Evolutionary conservation across 2,113 vertebrate species (phyloP).

Genomic region (Oryzias celebensis): DNA sequence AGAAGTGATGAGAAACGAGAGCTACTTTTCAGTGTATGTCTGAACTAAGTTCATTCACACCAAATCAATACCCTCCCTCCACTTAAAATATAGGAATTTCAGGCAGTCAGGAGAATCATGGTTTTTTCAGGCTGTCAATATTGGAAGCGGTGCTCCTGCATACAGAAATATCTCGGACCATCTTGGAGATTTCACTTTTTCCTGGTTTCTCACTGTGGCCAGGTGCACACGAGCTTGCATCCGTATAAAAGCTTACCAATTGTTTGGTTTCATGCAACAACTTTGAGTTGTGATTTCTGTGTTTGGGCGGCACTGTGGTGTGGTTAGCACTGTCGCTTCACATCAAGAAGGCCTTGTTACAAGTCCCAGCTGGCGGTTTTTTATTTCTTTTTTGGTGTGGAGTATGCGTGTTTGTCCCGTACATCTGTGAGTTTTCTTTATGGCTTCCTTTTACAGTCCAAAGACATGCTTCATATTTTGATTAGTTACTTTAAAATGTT

Average conservation of each 20-base stretch:
- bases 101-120: slow-evolving; percentile 47
- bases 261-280: neutral
- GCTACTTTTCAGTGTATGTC: slow-evolving; percentile 29
- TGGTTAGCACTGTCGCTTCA: too few relatives aligned
- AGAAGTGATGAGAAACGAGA: slow-evolving; percentile 22
- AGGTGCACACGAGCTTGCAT: slow-evolving; percentile 1
- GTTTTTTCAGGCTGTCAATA: slow-evolving; percentile 59
- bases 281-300: too few relatives aligned
- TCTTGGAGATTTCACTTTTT: slow-evolving; percentile 14
- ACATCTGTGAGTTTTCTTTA: too few relatives aligned
- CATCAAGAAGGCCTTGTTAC: too few relatives aligned
- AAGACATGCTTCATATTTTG: too few relatives aligned
- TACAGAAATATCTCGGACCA: slow-evolving; percentile 47
- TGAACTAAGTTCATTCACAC: slow-evolving; percentile 44
- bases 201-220: slow-evolving; percentile 31
- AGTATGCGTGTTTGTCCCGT: too few relatives aligned
- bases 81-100: slow-evolving; percentile 57
- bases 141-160: slow-evolving; percentile 35
- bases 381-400: too few relatives aligned
- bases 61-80: slow-evolving; percentile 44
- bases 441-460: too few relatives aligned
- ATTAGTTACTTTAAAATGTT: too few relatives aligned
- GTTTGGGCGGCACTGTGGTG: too few relatives aligned
- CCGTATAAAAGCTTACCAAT: slow-evolving; percentile 4
- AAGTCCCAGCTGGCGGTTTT: too few relatives aligned